Conservation (phyloP, 2,888 invertebrate genomes). For the Creontiades dilutus region DNA sequence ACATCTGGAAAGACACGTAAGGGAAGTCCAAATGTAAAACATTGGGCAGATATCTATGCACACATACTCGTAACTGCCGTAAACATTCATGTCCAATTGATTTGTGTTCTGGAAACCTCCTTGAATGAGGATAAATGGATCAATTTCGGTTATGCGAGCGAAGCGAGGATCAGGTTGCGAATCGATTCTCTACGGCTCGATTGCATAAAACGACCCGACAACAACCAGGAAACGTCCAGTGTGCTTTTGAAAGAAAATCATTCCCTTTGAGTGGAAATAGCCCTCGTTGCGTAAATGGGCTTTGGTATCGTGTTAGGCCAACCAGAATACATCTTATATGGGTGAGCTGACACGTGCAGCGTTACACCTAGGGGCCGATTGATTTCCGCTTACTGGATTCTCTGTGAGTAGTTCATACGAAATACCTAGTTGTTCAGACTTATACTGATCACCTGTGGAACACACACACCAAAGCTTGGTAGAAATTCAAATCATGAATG, state of each 20-base stretch:
- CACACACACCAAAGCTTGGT: too few relatives aligned
- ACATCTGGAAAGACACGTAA: too few relatives aligned
- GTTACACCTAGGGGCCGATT: too few relatives aligned
- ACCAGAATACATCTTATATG: conserved; percentile 2
- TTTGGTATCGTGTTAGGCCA: conserved; percentile 20
- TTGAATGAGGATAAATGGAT: conserved; percentile 33
- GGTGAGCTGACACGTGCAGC: background rate
- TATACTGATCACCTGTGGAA: too few relatives aligned
- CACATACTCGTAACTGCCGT: background rate
- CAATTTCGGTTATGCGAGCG: conserved; percentile 44
- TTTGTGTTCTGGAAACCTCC: background rate
- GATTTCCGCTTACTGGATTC: too few relatives aligned
- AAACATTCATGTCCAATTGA: conserved; percentile 31
- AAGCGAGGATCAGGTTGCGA: conserved; percentile 2
- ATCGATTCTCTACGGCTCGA: conserved; percentile 41
- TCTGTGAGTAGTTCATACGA: too few relatives aligned
- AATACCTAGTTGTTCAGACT: too few relatives aligned
- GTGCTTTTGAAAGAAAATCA: conserved; percentile 31
- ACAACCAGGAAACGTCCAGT: conserved; percentile 47
- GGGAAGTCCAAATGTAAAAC: too few relatives aligned
- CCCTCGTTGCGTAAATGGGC: conserved; percentile 30
- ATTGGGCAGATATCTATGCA: too few relatives aligned
- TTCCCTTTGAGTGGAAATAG: conserved; percentile 21
- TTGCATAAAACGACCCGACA: conserved; percentile 24
- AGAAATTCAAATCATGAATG: too few relatives aligned